Evolutionary conservation across 1,140 invertebrate species (phyloP).

Genomic region (Drosophila sucinea): DNA sequence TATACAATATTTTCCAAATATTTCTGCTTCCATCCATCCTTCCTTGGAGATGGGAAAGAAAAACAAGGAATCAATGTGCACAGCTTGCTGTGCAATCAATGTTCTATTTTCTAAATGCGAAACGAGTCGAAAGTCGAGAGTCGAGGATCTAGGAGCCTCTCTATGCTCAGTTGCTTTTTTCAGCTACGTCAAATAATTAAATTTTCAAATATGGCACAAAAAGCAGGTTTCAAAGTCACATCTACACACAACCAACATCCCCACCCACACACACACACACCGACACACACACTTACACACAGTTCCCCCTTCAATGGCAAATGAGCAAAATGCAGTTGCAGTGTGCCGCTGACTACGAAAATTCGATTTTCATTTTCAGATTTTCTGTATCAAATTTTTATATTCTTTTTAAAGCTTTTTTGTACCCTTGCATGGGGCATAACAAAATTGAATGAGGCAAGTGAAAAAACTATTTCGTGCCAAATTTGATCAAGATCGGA

Average conservation of each 20-base stretch:
- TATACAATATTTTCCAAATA: not conserved
- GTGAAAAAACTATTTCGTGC: too few relatives aligned
- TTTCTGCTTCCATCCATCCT: not conserved
- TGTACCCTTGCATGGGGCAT: not conserved
- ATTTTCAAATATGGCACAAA: constrained; percentile 70
- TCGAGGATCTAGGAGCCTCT: not conserved
- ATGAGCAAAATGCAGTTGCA: constrained; percentile 51
- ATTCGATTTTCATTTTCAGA: constrained; percentile 72
- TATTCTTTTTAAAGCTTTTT: not conserved
- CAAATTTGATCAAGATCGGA: too few relatives aligned
- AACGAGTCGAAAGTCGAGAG: not conserved
- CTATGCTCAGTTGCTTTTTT: constrained; percentile 22
- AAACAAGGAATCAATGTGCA: constrained; percentile 16
- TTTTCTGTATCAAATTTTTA: constrained; percentile 46
- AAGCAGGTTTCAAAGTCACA: constrained; percentile 70
- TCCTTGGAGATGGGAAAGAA: not conserved
- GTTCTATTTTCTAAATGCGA: constrained; percentile 42
- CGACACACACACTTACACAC: constrained; percentile 30
- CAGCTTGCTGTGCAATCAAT: constrained; percentile 48
- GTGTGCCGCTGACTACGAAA: constrained; percentile 39
- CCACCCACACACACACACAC: constrained; percentile 35
- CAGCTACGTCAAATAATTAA: constrained; percentile 71
- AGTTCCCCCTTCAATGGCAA: constrained; percentile 58
- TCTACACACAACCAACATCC: constrained; percentile 2
- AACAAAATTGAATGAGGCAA: too few relatives aligned